phyloP scores from a whole-genome alignment of 1,140 invertebrate genomes.

The Chionoecetes opilio region DNA sequence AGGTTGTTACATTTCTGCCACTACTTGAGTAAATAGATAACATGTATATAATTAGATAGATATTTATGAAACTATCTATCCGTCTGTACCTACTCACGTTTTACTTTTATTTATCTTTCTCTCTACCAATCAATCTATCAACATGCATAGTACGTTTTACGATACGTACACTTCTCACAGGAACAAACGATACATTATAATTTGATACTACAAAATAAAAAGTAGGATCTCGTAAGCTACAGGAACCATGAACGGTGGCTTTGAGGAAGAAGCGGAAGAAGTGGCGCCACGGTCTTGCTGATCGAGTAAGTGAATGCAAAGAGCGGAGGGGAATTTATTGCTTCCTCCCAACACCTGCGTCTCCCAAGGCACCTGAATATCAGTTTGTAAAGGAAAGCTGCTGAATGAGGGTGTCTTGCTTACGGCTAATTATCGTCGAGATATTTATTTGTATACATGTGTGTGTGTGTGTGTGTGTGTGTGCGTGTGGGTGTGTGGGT shows the following conservation, averaged over 20 bases:
- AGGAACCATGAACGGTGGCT: neutral
- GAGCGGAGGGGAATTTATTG: neutral
- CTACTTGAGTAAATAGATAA: neutral
- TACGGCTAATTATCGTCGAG: neutral
- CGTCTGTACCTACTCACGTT: no score
- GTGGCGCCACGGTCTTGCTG: neutral
- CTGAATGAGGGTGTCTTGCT: neutral
- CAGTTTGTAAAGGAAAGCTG: neutral
- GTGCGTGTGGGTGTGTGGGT: slow-evolving; percentile 22
- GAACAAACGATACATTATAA: no score
- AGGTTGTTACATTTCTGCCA: no score
- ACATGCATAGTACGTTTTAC: no score
- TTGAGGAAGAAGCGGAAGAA: neutral
- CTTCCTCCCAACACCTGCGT: slow-evolving; percentile 1
- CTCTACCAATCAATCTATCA: neutral
- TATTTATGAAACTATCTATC: neutral
- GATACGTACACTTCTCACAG: no score
- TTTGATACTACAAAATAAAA: neutral
- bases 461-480: slow-evolving; percentile 48
- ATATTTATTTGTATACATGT: neutral
- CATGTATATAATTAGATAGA: neutral
- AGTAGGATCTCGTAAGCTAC: neutral
- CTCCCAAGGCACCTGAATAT: neutral
- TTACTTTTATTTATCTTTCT: neutral
- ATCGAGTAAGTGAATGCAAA: slow-evolving; percentile 16